Evolutionary conservation across 2,888 invertebrate species (phyloP), one percentile per base, ranked within the genome.

Genomic region (Trilocha varians): DNA sequence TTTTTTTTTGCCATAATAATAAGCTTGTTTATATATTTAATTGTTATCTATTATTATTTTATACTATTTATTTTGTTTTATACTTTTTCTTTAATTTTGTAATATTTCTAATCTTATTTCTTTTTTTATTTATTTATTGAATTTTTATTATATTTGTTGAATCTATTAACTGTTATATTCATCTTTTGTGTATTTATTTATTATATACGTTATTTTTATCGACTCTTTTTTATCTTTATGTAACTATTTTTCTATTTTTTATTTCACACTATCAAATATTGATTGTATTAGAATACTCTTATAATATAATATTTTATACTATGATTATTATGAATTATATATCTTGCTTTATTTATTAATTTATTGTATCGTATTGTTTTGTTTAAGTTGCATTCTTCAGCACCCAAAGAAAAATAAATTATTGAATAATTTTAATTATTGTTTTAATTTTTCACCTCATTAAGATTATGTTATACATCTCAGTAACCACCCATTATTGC

Each of bases 381-480:
- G 14, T 14, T 32, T 13, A 34, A 17, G 16, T 38, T 40, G 8
- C 39, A 1, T 37, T 32, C 47, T 57, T 49, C 41, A 43, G 60
- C 63, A 64, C 59, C 42, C 42, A 55, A 53, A 52, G 41, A 53
- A 49, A 3, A 62, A 55, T 57, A 54, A 55, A 53, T 32, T 32
- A 33, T 32, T 13, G 13, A 36, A 40, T 17, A 36, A 6, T 8
- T 4, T 18, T 15, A 13, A 4, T 3, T 14, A 14, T 39, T 34
- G 11, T 17, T 18, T 33, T 41, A 16, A 8, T 40, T n/a, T n/a
- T n/a, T n/a, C n/a, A n/a, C n/a, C n/a, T n/a, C n/a, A n/a, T n/a
- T n/a, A n/a, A n/a, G n/a, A n/a, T n/a, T n/a, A n/a, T n/a, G n/a
- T n/a, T n/a, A n/a, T n/a, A n/a, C n/a, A n/a, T n/a, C n/a, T n/a